Base-by-base conservation (phyloP, 35 echinoderm and acorn worm genomes). In the Ptychodera flava region DNA sequence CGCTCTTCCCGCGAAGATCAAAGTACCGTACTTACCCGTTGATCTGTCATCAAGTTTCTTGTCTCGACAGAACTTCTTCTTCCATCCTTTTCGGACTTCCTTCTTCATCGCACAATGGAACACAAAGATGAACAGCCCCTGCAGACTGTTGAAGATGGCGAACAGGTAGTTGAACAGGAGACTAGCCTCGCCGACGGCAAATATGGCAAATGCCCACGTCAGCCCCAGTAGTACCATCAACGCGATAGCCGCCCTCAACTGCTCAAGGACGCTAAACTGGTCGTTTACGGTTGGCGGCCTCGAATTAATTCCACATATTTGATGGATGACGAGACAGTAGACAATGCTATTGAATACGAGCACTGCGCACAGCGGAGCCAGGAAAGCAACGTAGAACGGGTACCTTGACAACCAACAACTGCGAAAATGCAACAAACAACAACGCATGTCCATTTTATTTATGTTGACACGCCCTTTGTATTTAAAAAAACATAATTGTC, bases 161-260 rank as follows among this genome's bases (percentile, higher is more conserved):
- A n/a, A n/a, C n/a, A n/a, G n/a, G n/a, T n/a, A n/a, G n/a, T n/a
- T n/a, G n/a, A n/a, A n/a, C n/a, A n/a, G n/a, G n/a, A n/a, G n/a
- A n/a, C n/a, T n/a, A 1, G 88, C 88, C 33, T 87, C 80, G 27
- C 92, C 88, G 22, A 90, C 82, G 37, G 78, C 84, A 81, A 93
- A 90, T 1, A 90, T 85, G 37, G 84, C 88, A 1, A 90, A 75
- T 29, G 33, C 52, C 92, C 88, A 90, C 30, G 88, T 93, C 2
- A 93, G 80, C 1, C 92, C 92, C 1, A 93, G 79, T 6, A 90
- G 76, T 36, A 91, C 84, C 10, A 83, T 91, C 6, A 91, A 31
- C 32, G 36, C 82, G 28, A 91, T 52, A 1, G 89, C 86, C 28
- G 37, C 88, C 32, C 85, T 33, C 15, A 91, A 34, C 31, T 91